Conservation (phyloP, 2,888 invertebrate species). For the Spodoptera exigua region DNA sequence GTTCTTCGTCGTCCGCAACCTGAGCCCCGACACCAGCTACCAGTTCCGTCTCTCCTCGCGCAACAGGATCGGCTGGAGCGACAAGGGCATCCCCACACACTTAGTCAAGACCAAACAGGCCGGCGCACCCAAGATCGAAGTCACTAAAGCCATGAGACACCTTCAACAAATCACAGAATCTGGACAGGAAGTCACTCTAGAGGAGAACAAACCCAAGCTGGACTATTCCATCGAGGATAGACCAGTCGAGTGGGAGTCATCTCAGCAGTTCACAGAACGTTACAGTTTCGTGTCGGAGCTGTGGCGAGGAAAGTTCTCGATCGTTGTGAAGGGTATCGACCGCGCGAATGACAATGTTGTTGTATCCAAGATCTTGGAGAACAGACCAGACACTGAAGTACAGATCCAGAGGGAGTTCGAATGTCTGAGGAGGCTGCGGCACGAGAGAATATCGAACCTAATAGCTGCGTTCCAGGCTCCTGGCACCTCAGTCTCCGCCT, state of each 20-base stretch:
- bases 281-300: constrained; percentile 96
- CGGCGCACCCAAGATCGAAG: constrained; percentile 92
- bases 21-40: constrained; percentile 95
- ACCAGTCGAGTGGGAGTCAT: constrained; percentile 92
- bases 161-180: constrained; percentile 95
- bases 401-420: constrained; percentile 95
- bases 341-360: constrained; percentile 93
- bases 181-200: constrained; percentile 91
- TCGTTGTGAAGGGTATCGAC: constrained; percentile 94
- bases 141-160: constrained; percentile 95
- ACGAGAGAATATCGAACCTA: constrained; percentile 95
- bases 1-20: constrained; percentile 94
- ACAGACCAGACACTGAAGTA: constrained; percentile 90
- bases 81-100: constrained; percentile 95
- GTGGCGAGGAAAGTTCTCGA: constrained; percentile 95
- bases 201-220: constrained; percentile 91
- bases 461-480: constrained; percentile 92
- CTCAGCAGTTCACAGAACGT: constrained; percentile 91
- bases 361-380: constrained; percentile 95
- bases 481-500: constrained; percentile 91
- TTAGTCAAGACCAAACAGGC: constrained; percentile 91
- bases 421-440: constrained; percentile 93
- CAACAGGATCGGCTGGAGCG: constrained; percentile 98
- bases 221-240: constrained; percentile 93
- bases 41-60: constrained; percentile 96